Conservation (phyloP, 2,797 vertebrate genomes). For the Pogoniulus pusillus region DNA sequence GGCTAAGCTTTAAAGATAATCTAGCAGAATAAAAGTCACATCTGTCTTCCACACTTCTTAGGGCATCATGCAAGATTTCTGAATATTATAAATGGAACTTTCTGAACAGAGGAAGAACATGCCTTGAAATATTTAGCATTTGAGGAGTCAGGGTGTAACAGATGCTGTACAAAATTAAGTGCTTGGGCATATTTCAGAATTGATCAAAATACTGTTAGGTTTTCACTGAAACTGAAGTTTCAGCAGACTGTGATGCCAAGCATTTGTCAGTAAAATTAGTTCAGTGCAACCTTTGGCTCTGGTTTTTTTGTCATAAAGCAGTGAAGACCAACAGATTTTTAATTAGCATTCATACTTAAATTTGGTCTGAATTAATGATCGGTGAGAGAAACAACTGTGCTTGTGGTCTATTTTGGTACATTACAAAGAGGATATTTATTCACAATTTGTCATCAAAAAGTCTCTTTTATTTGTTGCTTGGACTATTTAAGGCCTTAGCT, state of each 20-base stretch:
- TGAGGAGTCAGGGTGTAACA: conserved; percentile 49
- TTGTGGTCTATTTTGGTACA: not conserved
- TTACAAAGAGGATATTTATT: not conserved
- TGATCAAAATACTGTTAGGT: conserved; percentile 60
- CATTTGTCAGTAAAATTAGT: conserved; percentile 67
- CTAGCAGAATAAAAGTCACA: not conserved
- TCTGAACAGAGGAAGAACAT: not conserved
- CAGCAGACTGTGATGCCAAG: conserved; percentile 56
- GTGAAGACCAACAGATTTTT: conserved; percentile 52
- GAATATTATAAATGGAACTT: conserved; percentile 1
- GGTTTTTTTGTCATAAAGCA: conserved; percentile 36
- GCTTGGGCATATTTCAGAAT: conserved; percentile 64
- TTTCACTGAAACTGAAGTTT: conserved; percentile 65
- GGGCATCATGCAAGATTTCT: not conserved
- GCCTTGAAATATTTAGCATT: conserved; percentile 43
- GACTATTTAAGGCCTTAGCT: not conserved
- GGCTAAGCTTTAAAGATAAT: not conserved
- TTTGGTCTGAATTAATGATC: conserved; percentile 55
- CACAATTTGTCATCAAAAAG: not conserved
- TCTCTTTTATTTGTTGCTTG: not conserved
- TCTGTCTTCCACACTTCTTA: not conserved
- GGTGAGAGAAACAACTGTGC: conserved; percentile 31
- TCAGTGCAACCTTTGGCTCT: conserved; percentile 33
- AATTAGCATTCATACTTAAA: conserved; percentile 49
- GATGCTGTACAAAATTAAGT: conserved; percentile 70